phyloP scores from a whole-genome alignment of 2,888 invertebrate species.

The Apotomis turbidana region DNA sequence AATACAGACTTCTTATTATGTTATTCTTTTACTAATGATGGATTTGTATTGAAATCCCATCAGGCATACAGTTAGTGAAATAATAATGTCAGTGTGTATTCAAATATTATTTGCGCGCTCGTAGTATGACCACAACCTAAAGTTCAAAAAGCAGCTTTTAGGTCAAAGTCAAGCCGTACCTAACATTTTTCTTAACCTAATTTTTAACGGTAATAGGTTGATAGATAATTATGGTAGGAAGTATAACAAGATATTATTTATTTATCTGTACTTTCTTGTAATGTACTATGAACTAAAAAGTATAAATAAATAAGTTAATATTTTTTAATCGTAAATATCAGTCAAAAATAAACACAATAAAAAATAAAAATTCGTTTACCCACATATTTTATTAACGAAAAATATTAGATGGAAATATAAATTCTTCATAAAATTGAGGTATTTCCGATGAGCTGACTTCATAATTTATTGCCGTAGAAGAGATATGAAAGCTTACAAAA shows the following conservation, averaged over 20 bases:
- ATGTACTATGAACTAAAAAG: too few relatives aligned
- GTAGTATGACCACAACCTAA: conserved; percentile 4
- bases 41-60: too few relatives aligned
- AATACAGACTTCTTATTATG: too few relatives aligned
- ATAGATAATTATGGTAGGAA: too few relatives aligned
- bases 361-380: background rate
- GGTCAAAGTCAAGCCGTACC: conserved; percentile 21
- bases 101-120: background rate
- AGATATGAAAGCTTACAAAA: conserved; percentile 20
- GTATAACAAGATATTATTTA: too few relatives aligned
- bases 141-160: conserved; percentile 14
- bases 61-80: too few relatives aligned
- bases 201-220: background rate
- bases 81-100: too few relatives aligned
- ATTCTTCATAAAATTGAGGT: conserved; percentile 19
- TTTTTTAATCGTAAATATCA: background rate
- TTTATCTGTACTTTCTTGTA: too few relatives aligned
- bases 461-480: conserved; percentile 22
- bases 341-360: background rate
- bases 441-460: conserved; percentile 24
- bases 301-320: too few relatives aligned
- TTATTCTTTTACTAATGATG: too few relatives aligned
- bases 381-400: conserved; percentile 1
- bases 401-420: conserved; percentile 4
- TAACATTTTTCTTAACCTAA: conserved; percentile 7